phyloP scores from a whole-genome alignment of 2,888 invertebrate genomes.

The Hydropsyche betteni region DNA sequence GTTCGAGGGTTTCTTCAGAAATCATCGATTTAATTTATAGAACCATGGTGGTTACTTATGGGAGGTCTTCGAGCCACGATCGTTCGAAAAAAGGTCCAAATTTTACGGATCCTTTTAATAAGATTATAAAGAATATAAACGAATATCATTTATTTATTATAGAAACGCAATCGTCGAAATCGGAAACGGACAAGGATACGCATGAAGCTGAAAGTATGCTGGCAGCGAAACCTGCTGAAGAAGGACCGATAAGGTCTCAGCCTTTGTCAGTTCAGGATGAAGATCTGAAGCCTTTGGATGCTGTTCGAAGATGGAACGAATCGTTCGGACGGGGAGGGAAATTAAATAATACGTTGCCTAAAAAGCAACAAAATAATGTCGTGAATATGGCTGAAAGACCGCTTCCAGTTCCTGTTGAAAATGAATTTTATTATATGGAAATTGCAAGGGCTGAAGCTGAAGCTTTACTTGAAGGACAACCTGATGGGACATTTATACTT shows the following conservation, averaged over 20 bases:
- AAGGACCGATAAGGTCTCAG: slow-evolving; percentile 27
- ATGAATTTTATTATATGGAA: slow-evolving; percentile 68
- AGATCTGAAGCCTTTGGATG: slow-evolving; percentile 54
- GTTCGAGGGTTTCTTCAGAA: slow-evolving; percentile 56
- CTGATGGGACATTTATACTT: slow-evolving; percentile 69
- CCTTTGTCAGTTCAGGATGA: slow-evolving; percentile 50
- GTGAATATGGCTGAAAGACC: slow-evolving; percentile 63
- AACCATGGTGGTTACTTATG: slow-evolving; percentile 39
- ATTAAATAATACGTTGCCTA: slow-evolving; percentile 39
- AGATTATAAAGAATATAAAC: background rate
- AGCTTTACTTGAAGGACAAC: slow-evolving; percentile 64
- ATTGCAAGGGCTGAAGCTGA: slow-evolving; percentile 66
- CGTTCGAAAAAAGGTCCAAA: slow-evolving; percentile 20
- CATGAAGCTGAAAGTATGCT: background rate
- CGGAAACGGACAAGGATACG: background rate
- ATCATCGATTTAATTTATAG: slow-evolving; percentile 57
- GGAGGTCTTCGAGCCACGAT: slow-evolving; percentile 15
- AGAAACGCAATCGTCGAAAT: slow-evolving; percentile 2
- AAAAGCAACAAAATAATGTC: background rate
- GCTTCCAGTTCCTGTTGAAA: slow-evolving; percentile 65
- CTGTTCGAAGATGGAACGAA: slow-evolving; percentile 54
- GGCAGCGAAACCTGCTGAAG: too few relatives aligned
- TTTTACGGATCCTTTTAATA: background rate
- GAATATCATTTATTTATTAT: background rate
- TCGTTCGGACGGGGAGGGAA: slow-evolving; percentile 49